Conservation (phyloP, 1,140 invertebrate genomes). For the Ceratoteleas bidentatus region DNA sequence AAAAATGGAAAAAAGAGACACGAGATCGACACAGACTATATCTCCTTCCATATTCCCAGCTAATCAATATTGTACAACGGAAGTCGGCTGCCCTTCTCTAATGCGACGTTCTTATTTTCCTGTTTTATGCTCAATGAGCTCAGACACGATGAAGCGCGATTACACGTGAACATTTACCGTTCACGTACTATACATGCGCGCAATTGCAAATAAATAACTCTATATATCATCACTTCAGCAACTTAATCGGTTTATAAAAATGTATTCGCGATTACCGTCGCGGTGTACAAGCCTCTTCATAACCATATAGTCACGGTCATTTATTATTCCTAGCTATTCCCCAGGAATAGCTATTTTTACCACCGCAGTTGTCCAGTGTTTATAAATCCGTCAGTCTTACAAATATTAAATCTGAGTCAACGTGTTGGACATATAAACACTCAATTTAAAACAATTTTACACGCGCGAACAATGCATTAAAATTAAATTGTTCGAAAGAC, state of each 20-base stretch:
- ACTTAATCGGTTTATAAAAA: constrained; percentile 48
- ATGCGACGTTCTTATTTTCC: constrained; percentile 10
- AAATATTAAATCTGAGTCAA: background rate
- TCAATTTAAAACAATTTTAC: too few relatives aligned
- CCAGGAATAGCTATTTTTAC: constrained; percentile 8
- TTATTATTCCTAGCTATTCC: constrained; percentile 34
- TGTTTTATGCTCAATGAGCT: constrained; percentile 33
- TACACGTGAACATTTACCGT: constrained; percentile 28
- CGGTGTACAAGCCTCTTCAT: constrained; percentile 11
- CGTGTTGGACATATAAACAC: too few relatives aligned
- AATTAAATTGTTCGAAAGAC: too few relatives aligned
- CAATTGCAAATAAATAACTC: constrained; percentile 49
- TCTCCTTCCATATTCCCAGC: too few relatives aligned
- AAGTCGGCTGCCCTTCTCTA: constrained; percentile 20
- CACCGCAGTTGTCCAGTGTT: constrained; percentile 15
- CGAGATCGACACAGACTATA: constrained; percentile 15
- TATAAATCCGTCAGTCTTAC: constrained; percentile 1
- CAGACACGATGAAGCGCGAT: constrained; percentile 31
- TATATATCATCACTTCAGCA: constrained; percentile 40
- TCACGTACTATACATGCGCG: constrained; percentile 11
- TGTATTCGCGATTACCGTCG: constrained; percentile 37
- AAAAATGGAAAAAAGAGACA: too few relatives aligned
- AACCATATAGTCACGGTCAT: constrained; percentile 21
- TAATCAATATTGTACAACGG: constrained; percentile 41
- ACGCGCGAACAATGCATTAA: too few relatives aligned